phyloP scores from a whole-genome alignment of 2,888 invertebrate species.

The Rapana venosa region DNA sequence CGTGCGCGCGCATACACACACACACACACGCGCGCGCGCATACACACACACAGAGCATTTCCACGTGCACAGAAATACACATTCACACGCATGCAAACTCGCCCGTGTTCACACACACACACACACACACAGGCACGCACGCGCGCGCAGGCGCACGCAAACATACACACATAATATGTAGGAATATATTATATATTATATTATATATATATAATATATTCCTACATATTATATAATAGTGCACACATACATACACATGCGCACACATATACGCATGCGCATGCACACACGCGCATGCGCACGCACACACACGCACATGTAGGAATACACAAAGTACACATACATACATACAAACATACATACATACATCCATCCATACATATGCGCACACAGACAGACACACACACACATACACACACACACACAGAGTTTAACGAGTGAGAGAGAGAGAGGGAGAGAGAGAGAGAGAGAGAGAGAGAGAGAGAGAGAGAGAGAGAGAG shows the following conservation, averaged over 20 bases:
- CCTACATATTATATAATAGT: background rate
- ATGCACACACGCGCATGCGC: background rate
- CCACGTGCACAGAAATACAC: background rate
- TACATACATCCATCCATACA: background rate
- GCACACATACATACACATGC: background rate
- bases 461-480: background rate
- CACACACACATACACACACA: background rate
- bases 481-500: conserved; percentile 3
- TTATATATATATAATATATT: too few relatives aligned
- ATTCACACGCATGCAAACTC: background rate
- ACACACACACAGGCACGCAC: background rate
- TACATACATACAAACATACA: background rate
- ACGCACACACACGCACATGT: background rate
- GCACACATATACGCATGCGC: background rate
- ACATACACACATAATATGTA: conserved; percentile 13
- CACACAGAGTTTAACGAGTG: background rate
- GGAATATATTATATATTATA: too few relatives aligned
- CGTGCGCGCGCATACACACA: background rate
- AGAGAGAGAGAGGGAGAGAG: conserved; percentile 16
- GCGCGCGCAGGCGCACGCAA: background rate
- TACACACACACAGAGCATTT: conserved; percentile 19
- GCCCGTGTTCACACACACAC: background rate
- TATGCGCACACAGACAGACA: background rate
- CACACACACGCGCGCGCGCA: conserved; percentile 5
- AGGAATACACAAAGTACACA: background rate